A percentile compares a stretch with the other conserved stretches of the same genome.
phyloP scores from a whole-genome alignment of 2,113 vertebrate genomes.

The Dasyornis broadbenti region DNA sequence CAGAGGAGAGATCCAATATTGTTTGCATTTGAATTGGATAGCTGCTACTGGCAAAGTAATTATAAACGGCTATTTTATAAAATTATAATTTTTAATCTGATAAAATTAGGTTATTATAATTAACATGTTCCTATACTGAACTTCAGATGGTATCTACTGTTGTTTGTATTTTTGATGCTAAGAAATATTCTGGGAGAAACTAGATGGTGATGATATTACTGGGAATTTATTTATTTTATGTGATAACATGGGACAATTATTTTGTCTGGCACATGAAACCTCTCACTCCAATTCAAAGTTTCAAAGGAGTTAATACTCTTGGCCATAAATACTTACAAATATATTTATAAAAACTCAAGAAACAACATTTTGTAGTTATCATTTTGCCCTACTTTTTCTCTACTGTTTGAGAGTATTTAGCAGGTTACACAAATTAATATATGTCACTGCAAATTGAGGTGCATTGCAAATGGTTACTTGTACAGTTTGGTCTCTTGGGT shows the following conservation, averaged over 20 bases:
- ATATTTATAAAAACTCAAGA: background rate
- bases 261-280: background rate
- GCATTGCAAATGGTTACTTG: background rate
- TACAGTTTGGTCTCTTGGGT: background rate
- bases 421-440: background rate
- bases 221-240: background rate
- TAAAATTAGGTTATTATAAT: background rate
- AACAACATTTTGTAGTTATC: background rate
- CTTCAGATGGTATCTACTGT: background rate
- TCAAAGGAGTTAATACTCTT: background rate
- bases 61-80: background rate
- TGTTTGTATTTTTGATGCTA: background rate
- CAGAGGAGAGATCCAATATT: background rate
- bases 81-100: background rate
- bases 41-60: background rate
- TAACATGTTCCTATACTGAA: background rate
- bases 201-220: background rate
- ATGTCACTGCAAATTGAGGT: background rate
- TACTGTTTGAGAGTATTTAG: background rate
- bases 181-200: background rate
- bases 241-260: background rate
- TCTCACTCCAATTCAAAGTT: background rate
- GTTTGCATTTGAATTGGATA: background rate
- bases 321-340: background rate
- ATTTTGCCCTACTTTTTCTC: background rate